These are phyloP conservation scores for Magallana angulata DNA, from an alignment of 1,140 invertebrate species.

Conservation along the genomic window DNA sequence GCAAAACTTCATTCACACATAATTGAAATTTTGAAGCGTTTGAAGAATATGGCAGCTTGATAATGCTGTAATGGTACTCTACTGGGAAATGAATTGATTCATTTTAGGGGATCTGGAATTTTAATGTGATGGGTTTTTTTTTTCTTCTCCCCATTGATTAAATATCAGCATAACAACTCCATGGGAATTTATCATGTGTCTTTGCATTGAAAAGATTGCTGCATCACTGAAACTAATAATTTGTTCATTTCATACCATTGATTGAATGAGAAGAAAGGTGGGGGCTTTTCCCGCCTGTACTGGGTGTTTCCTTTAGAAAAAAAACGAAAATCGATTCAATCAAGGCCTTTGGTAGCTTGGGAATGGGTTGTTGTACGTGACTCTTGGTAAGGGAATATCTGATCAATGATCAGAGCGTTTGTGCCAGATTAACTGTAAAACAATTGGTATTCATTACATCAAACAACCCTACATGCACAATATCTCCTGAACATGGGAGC, in stretches of 20 bases:
- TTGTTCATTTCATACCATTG: slow-evolving; percentile 14
- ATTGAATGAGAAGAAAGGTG: background rate
- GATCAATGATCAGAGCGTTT: background rate
- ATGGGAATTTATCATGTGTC: slow-evolving; percentile 14
- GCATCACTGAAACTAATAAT: background rate
- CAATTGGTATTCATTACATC: background rate
- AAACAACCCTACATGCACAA: background rate
- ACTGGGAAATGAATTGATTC: slow-evolving; percentile 26
- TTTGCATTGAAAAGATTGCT: slow-evolving; percentile 17
- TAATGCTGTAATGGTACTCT: slow-evolving; percentile 20
- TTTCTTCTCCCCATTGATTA: slow-evolving; percentile 7
- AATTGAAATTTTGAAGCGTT: slow-evolving; percentile 30
- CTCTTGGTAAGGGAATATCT: background rate
- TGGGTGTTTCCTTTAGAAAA: background rate
- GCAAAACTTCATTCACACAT: slow-evolving; percentile 39
- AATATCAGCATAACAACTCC: slow-evolving; percentile 10
- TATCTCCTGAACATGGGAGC: background rate
- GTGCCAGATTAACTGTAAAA: background rate
- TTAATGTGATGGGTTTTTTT: slow-evolving; percentile 28
- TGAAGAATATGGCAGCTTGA: slow-evolving; percentile 27
- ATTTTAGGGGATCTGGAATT: slow-evolving; percentile 35
- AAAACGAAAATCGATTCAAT: slow-evolving; percentile 23
- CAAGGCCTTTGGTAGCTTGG: background rate
- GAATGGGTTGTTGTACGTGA: background rate
- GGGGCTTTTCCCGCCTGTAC: background rate